A percentile compares a stretch with the other conserved stretches of the same genome.
phyloP scores from a whole-genome alignment of 1,140 invertebrate genomes.

The Drosophila hydei region DNA sequence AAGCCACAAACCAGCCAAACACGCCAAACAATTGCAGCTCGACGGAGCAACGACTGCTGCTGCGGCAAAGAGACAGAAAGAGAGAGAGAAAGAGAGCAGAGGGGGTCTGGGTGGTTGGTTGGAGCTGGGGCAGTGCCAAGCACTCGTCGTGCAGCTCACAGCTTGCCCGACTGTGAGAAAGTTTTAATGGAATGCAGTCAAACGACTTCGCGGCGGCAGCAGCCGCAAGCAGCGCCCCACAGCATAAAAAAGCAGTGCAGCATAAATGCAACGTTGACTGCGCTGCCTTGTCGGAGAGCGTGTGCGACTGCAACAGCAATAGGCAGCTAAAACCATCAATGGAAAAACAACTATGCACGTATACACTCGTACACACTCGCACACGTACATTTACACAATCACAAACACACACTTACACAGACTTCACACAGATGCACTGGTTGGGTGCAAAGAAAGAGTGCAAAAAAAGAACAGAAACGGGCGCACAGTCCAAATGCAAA shows the following conservation, averaged over 20 bases:
- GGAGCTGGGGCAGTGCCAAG: slow-evolving; percentile 48
- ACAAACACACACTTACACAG: slow-evolving; percentile 7
- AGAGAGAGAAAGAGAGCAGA: not conserved
- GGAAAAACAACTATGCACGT: slow-evolving; percentile 72
- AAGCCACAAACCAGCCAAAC: slow-evolving; percentile 74
- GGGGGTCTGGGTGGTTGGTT: slow-evolving; percentile 12
- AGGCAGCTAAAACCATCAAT: slow-evolving; percentile 69
- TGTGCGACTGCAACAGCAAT: slow-evolving; percentile 60
- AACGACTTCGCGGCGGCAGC: slow-evolving; percentile 71
- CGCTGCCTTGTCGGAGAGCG: slow-evolving; percentile 14
- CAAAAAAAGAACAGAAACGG: slow-evolving; percentile 32
- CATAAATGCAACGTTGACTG: slow-evolving; percentile 57
- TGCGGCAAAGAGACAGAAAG: not conserved
- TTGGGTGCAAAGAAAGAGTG: slow-evolving; percentile 55
- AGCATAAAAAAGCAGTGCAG: slow-evolving; percentile 55
- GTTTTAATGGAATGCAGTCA: slow-evolving; percentile 84
- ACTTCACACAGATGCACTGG: slow-evolving; percentile 23
- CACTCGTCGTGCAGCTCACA: slow-evolving; percentile 32
- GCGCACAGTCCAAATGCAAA: slow-evolving; percentile 34
- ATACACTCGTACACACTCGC: slow-evolving; percentile 15
- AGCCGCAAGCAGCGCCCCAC: slow-evolving; percentile 47
- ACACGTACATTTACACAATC: slow-evolving; percentile 7
- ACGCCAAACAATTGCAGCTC: slow-evolving; percentile 74
- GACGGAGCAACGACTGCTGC: slow-evolving; percentile 44
- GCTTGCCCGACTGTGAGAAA: slow-evolving; percentile 82